Percentiles rank a stretch among this genome's conserved stretches.
Evolutionary conservation across 2,797 vertebrate species (phyloP).

Genomic region (Tympanoctomys barrerae): DNA sequence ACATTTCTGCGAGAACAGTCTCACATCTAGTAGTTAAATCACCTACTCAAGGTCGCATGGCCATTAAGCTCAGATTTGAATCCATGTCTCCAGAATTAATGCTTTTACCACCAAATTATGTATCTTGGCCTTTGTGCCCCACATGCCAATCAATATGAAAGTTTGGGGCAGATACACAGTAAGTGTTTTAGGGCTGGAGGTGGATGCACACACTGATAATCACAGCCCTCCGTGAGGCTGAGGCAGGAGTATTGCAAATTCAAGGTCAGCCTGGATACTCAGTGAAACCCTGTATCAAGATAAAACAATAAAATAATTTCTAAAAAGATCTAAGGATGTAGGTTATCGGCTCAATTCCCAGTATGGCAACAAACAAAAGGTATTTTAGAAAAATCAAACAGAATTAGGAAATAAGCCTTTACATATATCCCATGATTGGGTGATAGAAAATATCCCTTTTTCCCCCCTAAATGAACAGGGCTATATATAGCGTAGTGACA

Average conservation of each 20-base stretch:
- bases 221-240: not conserved
- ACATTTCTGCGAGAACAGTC: not conserved
- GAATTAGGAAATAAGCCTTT: not conserved
- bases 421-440: not conserved
- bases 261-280: not conserved
- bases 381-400: not conserved
- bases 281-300: not conserved
- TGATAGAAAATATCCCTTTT: not conserved
- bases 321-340: not conserved
- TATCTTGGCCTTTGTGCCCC: not conserved
- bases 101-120: not conserved
- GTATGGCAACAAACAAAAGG: not conserved
- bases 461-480: accelerated
- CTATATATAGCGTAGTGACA: not conserved
- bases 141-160: no score
- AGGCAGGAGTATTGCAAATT: not conserved
- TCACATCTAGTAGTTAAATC: not conserved
- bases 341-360: not conserved
- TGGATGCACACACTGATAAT: not conserved
- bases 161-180: not conserved
- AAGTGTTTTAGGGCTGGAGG: not conserved
- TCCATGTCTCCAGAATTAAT: not conserved
- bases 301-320: not conserved
- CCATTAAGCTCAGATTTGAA: not conserved
- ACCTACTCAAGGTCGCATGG: not conserved